phyloP scores from a whole-genome alignment of 2,797 vertebrate genomes.

The Hypotaenidia philippensis region DNA sequence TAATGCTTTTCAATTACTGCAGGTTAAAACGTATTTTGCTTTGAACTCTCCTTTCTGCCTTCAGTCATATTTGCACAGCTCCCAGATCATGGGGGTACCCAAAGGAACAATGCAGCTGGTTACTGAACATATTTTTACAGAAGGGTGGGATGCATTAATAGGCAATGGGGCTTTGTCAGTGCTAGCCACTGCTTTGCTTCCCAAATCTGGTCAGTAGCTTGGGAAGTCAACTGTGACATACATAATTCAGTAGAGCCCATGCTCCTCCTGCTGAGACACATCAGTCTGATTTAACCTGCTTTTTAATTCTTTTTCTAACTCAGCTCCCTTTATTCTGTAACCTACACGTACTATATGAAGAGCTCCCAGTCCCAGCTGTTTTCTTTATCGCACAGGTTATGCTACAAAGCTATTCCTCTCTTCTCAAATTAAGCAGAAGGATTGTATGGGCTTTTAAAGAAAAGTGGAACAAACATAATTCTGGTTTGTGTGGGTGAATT shows the following conservation, averaged over 20 bases:
- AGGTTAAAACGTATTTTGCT: not conserved
- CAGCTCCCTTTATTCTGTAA: not conserved
- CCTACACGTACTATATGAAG: not conserved
- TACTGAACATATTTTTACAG: not conserved
- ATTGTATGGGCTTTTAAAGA: not conserved
- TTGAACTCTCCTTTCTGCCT: not conserved
- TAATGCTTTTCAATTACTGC: not conserved
- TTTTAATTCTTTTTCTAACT: not conserved
- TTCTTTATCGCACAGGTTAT: not conserved
- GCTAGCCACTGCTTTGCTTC: not conserved
- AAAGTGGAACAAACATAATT: conserved; percentile 32
- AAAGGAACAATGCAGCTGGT: not conserved
- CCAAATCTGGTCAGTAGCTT: not conserved
- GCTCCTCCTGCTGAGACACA: not conserved
- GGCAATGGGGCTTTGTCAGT: not conserved
- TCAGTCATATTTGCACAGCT: not conserved
- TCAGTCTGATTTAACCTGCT: not conserved
- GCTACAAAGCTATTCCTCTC: conserved; percentile 6
- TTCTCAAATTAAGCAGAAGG: conserved; percentile 46
- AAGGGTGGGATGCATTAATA: not conserved
- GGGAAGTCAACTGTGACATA: not conserved
- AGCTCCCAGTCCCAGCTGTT: not conserved
- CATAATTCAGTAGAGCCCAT: not conserved
- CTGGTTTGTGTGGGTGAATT: conserved; percentile 37
- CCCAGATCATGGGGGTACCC: not conserved